Evolutionary conservation across 2,797 vertebrate genomes (phyloP).

Genomic region (Onychomys torridus): DNA sequence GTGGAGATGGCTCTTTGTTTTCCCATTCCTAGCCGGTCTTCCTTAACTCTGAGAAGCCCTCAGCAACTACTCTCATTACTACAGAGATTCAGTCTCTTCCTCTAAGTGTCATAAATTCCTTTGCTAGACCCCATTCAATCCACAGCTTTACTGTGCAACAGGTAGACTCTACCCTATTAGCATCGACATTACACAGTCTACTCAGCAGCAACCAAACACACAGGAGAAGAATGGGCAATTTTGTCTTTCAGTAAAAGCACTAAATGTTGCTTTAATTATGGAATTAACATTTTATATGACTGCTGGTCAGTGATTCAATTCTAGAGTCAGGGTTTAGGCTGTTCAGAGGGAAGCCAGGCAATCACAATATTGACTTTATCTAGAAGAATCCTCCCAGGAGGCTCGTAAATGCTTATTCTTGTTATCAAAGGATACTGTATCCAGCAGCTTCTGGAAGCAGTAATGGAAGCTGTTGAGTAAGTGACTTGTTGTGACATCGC

Average conservation of each 20-base stretch:
- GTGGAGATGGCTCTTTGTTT: neutral
- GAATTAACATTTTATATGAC: constrained; percentile 25
- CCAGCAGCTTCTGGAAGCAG: neutral
- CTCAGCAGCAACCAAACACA: neutral
- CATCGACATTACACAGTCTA: neutral
- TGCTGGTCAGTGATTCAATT: neutral
- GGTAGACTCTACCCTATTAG: neutral
- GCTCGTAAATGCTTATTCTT: neutral
- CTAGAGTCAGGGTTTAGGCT: neutral
- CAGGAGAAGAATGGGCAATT: neutral
- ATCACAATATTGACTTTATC: neutral
- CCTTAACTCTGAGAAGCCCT: neutral
- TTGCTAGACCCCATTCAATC: neutral
- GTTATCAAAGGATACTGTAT: neutral
- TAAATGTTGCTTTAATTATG: neutral
- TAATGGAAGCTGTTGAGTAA: neutral
- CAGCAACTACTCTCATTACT: neutral
- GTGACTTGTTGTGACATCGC: neutral
- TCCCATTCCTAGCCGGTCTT: neutral
- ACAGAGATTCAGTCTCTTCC: neutral
- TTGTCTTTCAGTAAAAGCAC: constrained; percentile 27
- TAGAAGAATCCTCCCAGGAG: neutral
- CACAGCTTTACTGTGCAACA: neutral
- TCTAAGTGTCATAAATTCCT: neutral
- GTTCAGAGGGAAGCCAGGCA: neutral